Evolutionary conservation across 2,113 vertebrate species (phyloP).

Genomic region (Lipotes vexillifer): DNA sequence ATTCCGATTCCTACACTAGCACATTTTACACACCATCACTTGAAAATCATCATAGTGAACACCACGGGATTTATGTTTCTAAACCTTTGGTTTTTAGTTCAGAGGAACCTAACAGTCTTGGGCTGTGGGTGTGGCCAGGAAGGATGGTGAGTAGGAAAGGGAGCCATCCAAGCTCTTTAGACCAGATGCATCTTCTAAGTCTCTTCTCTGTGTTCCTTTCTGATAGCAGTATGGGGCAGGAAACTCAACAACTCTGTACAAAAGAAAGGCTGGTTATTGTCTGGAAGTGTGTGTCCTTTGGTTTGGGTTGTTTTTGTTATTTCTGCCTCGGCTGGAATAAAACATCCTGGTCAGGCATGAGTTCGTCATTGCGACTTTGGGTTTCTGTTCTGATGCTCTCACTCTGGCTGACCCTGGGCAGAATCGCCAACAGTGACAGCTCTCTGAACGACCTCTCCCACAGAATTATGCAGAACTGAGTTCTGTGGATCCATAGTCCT

Average conservation of each 20-base stretch:
- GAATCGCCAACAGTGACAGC: not conserved
- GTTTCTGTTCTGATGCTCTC: not conserved
- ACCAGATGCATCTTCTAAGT: not conserved
- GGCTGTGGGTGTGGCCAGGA: not conserved
- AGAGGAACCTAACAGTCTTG: not conserved
- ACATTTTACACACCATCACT: fast-evolving
- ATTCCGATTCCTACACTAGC: not conserved
- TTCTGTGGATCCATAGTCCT: not conserved
- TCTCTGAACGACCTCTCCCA: not conserved
- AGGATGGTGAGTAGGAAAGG: not conserved
- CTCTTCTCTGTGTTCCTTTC: not conserved
- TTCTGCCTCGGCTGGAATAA: not conserved
- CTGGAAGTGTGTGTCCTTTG: not conserved
- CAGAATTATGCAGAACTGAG: not conserved
- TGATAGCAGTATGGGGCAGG: not conserved
- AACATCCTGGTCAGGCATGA: not conserved
- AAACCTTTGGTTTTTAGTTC: not conserved
- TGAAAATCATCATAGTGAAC: not conserved
- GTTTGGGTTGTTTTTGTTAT: not conserved
- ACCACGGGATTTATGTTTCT: not conserved
- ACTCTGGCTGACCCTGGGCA: not conserved
- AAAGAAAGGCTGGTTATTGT: not conserved
- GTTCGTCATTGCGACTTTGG: not conserved
- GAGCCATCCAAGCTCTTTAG: not conserved
- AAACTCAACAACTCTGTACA: not conserved